Evolutionary conservation across 2,113 vertebrate species (phyloP).

Genomic region (Ammospiza nelsoni): DNA sequence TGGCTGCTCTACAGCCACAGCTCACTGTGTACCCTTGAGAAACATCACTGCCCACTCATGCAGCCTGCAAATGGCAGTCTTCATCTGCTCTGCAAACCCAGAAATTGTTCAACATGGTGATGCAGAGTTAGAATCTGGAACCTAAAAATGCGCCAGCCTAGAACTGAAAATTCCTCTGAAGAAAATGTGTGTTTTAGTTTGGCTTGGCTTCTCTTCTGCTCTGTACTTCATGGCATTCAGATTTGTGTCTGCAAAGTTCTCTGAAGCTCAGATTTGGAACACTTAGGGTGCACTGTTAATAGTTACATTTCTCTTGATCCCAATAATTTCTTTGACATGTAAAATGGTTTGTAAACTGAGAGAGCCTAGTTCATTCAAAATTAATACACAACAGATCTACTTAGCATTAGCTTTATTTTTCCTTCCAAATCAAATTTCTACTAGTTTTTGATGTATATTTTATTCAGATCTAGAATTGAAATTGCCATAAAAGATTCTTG

Average conservation of each 20-base stretch:
- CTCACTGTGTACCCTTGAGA: background rate
- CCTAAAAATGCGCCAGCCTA: background rate
- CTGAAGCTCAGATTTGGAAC: background rate
- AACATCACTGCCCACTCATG: accelerated
- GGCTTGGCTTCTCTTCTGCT: background rate
- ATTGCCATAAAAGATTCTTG: background rate
- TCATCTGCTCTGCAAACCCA: background rate
- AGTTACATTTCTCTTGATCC: background rate
- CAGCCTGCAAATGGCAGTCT: background rate
- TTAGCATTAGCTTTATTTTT: slow-evolving; percentile 6
- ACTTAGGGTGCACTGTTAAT: background rate
- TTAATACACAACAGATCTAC: background rate
- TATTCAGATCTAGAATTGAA: slow-evolving; percentile 23
- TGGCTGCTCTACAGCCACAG: background rate
- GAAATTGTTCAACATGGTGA: background rate
- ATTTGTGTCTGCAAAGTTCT: background rate
- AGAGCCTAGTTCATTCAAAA: background rate
- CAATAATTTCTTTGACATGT: background rate
- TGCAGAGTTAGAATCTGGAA: background rate
- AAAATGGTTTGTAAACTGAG: background rate
- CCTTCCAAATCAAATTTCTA: background rate
- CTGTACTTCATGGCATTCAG: background rate
- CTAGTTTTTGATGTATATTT: slow-evolving; percentile 8
- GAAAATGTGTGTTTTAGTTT: background rate
- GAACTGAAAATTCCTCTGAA: background rate